phyloP scores from a whole-genome alignment of 2,113 vertebrate genomes.

The Callipepla californica region DNA sequence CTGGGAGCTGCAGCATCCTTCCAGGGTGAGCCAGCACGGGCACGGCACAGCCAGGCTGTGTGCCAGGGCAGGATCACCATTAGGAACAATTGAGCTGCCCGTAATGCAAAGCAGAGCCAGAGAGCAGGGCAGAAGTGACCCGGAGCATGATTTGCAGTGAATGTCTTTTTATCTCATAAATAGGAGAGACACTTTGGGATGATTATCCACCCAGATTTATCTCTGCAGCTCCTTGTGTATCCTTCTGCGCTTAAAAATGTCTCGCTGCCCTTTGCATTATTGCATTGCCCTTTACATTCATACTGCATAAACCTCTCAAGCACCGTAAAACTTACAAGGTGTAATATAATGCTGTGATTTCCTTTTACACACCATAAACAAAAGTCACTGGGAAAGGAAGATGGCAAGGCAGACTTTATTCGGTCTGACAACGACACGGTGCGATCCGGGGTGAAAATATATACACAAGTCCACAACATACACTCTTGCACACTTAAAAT shows the following conservation, averaged over 20 bases:
- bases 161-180: constrained; percentile 45
- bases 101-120: background rate
- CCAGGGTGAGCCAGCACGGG: background rate
- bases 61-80: background rate
- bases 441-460: constrained; percentile 68
- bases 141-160: constrained; percentile 6
- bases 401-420: constrained; percentile 48
- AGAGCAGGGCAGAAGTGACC: constrained; percentile 1
- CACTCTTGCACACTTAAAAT: constrained; percentile 65
- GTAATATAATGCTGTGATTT: constrained; percentile 51
- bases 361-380: constrained; percentile 57
- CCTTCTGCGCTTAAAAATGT: constrained; percentile 71
- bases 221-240: constrained; percentile 47
- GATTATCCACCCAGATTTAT: constrained; percentile 68
- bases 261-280: constrained; percentile 72
- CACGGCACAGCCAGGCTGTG: fast-evolving
- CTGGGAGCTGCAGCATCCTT: background rate
- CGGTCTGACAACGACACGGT: constrained; percentile 20
- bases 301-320: constrained; percentile 72
- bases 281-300: constrained; percentile 74
- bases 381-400: constrained; percentile 29
- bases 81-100: background rate
- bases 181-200: constrained; percentile 37
- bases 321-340: constrained; percentile 73
- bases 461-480: background rate